Evolutionary conservation across 2,797 vertebrate genomes (phyloP), one percentile per base, ranked within the genome.

Genomic region (Protosalanx chinensis): DNA sequence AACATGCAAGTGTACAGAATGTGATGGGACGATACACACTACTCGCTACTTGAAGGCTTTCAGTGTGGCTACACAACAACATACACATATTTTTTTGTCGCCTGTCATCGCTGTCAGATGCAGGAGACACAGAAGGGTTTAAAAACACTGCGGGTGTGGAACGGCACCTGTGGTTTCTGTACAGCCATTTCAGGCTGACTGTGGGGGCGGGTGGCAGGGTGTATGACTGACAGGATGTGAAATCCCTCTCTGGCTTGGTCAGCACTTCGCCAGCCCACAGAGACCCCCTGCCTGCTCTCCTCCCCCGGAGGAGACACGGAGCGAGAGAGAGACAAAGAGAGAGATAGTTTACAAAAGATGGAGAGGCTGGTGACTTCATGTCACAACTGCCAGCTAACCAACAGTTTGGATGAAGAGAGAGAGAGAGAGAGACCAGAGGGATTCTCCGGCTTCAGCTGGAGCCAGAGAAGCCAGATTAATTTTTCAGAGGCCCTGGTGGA

Each of bases 221-320:
- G 32, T 57, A 61, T 71, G 62, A 66, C 71, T 62, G 37, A 56
- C 41, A 58, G 67, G 32, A 35, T 67, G 30, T 70, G 60, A 56
- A 46, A n/a, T 63, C 59, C 64, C 37, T 61, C 62, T 32, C 3
- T 41, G 64, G 46, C 56, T 60, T 32, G 6, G 35, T 70, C 37
- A 75, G 57, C 67, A 73, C 67, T 46, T 30, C 27, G 37, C 29
- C 32, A 20, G 32, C 46, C 58, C 57, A 35, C 46, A 37, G n/a
- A 59, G 62, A 27, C 57, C n/a, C 58, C 51, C 67, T 46, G 15
- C 20, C 23, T 10, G 65, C 37, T 2, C 8, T 63, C n/a, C 59
- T 60, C 67, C 33, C 7, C 20, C 23, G 6, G 64, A 65, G 35
- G 15, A 29, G 27, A 67, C 6, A 53, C 23, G 16, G 23, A 27